Percentiles rank a stretch among this genome's conserved stretches.
Conservation (phyloP, 2,888 invertebrate genomes). For the Monopis laevigella region DNA sequence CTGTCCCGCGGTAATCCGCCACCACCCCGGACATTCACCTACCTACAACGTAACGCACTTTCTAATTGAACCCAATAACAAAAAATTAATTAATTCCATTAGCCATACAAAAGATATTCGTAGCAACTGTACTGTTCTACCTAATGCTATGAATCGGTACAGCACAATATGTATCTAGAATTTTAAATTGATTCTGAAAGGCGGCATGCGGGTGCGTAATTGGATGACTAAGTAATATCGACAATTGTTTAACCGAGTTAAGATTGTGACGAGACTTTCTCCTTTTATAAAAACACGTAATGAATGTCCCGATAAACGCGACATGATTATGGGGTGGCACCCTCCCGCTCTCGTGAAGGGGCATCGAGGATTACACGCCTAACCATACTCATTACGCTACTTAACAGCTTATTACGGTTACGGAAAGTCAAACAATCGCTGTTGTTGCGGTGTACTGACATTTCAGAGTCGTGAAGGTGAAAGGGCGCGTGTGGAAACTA, state of each 20-base stretch:
- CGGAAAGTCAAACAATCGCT: slow-evolving; percentile 38
- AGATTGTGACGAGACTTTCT: slow-evolving; percentile 28
- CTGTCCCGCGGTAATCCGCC: slow-evolving; percentile 32
- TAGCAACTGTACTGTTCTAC: too few species aligned
- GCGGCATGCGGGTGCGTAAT: slow-evolving; percentile 50
- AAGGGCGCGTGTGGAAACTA: slow-evolving; percentile 24
- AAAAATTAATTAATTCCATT: too few species aligned
- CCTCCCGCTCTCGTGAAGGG: slow-evolving; percentile 31
- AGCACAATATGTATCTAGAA: slow-evolving; percentile 18
- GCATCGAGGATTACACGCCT: slow-evolving; percentile 48
- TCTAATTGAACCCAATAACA: too few species aligned
- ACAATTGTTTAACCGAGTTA: slow-evolving; percentile 26
- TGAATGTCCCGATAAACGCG: slow-evolving; percentile 24
- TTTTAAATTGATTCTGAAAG: slow-evolving; percentile 41
- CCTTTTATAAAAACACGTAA: slow-evolving; percentile 22
- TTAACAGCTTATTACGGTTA: slow-evolving; percentile 48
- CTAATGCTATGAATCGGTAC: slow-evolving; percentile 2
- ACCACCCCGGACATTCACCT: too few species aligned
- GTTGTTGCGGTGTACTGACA: slow-evolving; percentile 25
- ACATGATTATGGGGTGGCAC: slow-evolving; percentile 37
- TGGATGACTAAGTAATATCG: slow-evolving; percentile 45
- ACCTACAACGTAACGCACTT: too few species aligned
- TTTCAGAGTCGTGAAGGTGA: slow-evolving; percentile 31
- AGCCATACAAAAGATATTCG: too few species aligned
- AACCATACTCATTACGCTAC: slow-evolving; percentile 39